Conservation (phyloP, 2,888 invertebrate genomes). For the Trachelus troglodyta region DNA sequence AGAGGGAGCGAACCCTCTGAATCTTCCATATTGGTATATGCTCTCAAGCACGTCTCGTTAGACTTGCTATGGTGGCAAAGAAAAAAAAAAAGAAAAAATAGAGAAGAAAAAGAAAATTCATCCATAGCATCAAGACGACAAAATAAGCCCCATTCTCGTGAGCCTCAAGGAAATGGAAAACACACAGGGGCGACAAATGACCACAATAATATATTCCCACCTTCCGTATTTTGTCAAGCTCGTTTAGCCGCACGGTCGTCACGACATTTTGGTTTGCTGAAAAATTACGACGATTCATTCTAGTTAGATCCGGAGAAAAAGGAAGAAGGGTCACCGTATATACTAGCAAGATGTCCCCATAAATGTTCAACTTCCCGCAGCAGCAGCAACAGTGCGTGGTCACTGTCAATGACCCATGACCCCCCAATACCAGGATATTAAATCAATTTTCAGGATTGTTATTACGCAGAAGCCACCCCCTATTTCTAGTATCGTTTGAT, state of each 20-base stretch:
- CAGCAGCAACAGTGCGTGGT: conserved; percentile 25
- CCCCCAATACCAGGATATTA: conserved; percentile 25
- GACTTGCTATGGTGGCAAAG: not conserved
- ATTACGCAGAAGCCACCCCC: not conserved
- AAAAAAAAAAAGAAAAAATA: not conserved
- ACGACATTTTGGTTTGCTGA: conserved; percentile 43
- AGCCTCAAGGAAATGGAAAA: not conserved
- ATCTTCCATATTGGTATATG: not conserved
- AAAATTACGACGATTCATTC: conserved; percentile 61
- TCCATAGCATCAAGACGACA: not conserved
- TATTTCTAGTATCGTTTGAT: not conserved
- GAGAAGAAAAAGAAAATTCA: not conserved
- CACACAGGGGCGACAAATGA: conserved; percentile 27
- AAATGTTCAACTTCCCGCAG: conserved; percentile 1
- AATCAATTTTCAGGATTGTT: conserved; percentile 33
- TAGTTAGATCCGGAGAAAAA: conserved; percentile 51
- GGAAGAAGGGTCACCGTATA: conserved; percentile 1
- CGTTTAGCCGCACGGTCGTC: conserved; percentile 44
- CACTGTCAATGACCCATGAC: conserved; percentile 43
- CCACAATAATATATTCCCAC: conserved; percentile 45
- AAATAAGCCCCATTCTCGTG: not conserved
- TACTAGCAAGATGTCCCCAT: not conserved
- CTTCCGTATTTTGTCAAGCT: conserved; percentile 61
- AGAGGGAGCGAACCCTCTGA: not conserved
- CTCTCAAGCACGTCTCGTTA: not conserved